A percentile compares a stretch with the other conserved stretches of the same genome.
phyloP scores from a whole-genome alignment of 2,113 vertebrate species.

The Climacteris rufus region DNA sequence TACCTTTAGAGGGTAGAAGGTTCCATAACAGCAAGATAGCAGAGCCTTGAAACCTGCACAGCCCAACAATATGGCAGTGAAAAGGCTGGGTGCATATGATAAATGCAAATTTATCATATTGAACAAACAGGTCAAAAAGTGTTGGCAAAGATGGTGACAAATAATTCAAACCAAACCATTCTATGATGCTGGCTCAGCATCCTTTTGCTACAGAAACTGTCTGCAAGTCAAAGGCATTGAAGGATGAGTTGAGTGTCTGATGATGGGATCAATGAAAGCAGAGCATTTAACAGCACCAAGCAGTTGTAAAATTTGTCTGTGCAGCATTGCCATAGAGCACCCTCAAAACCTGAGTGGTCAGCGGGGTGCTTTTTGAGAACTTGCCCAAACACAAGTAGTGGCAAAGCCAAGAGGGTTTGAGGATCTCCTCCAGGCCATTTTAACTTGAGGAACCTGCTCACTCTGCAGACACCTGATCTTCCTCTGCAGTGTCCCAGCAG shows the following conservation, averaged over 20 bases:
- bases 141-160: neutral
- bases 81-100: neutral
- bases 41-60: neutral
- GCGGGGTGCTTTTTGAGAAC: neutral
- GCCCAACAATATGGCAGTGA: neutral
- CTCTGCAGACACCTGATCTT: neutral
- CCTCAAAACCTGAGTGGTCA: neutral
- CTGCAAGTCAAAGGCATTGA: neutral
- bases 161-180: neutral
- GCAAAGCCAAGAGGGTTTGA: neutral
- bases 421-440: neutral
- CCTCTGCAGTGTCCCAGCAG: neutral
- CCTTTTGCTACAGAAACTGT: neutral
- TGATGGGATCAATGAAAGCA: neutral
- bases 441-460: neutral
- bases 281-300: neutral
- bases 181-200: neutral
- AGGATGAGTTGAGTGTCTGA: neutral
- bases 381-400: neutral
- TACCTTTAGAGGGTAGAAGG: neutral
- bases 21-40: neutral
- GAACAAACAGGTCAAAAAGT: neutral
- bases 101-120: no score
- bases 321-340: neutral
- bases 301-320: neutral